Evolutionary conservation across 2,888 invertebrate species (phyloP).

Genomic region (Criorhina ranunculi): DNA sequence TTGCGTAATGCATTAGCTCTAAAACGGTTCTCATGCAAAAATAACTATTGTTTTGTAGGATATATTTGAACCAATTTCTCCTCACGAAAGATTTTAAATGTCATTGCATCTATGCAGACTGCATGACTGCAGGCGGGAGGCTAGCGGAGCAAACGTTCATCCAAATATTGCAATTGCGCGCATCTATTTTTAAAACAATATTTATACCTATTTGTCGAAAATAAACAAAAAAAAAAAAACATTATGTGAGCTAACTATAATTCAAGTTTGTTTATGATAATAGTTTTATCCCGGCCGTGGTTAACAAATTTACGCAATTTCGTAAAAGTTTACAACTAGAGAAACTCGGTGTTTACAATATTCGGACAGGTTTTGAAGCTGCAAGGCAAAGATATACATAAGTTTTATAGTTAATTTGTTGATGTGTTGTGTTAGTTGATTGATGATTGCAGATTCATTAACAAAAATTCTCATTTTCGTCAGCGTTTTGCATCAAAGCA

Average conservation of each 20-base stretch:
- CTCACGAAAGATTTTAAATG: conserved; percentile 57
- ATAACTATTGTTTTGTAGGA: conserved; percentile 48
- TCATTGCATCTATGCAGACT: conserved; percentile 56
- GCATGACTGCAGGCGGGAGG: conserved; percentile 8
- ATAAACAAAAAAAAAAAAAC: conserved; percentile 4
- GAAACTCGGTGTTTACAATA: background rate
- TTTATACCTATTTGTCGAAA: conserved; percentile 39
- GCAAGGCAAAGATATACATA: too few relatives aligned
- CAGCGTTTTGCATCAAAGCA: too few relatives aligned
- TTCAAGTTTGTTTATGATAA: background rate
- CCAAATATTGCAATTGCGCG: conserved; percentile 5
- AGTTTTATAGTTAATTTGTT: too few relatives aligned
- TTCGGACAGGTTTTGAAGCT: background rate
- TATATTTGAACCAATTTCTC: conserved; percentile 35
- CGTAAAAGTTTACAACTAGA: background rate
- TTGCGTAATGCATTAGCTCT: conserved; percentile 50
- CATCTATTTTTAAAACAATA: conserved; percentile 47
- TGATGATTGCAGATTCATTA: too few relatives aligned
- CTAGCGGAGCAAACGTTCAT: conserved; percentile 11
- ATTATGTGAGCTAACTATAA: conserved; percentile 1
- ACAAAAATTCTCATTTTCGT: too few relatives aligned
- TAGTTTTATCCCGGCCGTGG: background rate
- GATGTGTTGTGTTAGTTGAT: too few relatives aligned
- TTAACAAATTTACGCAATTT: background rate
- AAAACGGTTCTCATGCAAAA: conserved; percentile 49